Conservation (phyloP, 2,797 vertebrate genomes). For the Chaunax sp. region DNA sequence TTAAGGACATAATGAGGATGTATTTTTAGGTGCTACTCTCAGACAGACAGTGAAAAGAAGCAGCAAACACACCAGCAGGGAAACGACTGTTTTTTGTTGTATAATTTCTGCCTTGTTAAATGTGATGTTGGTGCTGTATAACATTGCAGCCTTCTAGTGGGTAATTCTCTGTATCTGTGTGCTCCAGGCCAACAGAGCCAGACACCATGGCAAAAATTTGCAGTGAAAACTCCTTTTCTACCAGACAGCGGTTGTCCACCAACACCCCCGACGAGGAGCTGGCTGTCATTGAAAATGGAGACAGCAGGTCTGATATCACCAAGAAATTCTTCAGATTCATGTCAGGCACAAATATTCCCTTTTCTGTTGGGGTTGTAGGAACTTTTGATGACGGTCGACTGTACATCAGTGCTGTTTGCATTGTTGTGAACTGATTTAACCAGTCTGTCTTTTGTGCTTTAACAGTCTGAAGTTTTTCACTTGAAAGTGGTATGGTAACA, state of each 20-base stretch:
- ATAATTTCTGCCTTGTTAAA: not conserved
- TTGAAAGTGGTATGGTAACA: not conserved
- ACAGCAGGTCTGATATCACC: slow-evolving; percentile 83
- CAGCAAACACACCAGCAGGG: slow-evolving; percentile 30
- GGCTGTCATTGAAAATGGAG: slow-evolving; percentile 85
- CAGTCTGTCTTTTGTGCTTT: too few relatives aligned
- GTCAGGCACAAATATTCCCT: too few relatives aligned
- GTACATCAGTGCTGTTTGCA: too few relatives aligned
- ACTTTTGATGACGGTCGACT: too few relatives aligned
- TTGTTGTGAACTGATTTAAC: too few relatives aligned
- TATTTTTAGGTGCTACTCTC: slow-evolving; percentile 76
- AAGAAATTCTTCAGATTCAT: not conserved
- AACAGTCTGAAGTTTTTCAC: too few relatives aligned
- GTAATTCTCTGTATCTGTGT: slow-evolving; percentile 59
- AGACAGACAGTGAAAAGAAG: slow-evolving; percentile 55
- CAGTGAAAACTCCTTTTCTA: slow-evolving; percentile 83
- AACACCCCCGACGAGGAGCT: slow-evolving; percentile 82
- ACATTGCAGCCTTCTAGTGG: not conserved
- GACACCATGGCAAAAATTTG: slow-evolving; percentile 80
- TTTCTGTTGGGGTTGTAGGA: too few relatives aligned
- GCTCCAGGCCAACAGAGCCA: slow-evolving; percentile 46
- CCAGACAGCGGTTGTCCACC: slow-evolving; percentile 65
- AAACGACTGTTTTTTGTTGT: not conserved
- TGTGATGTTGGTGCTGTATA: not conserved
- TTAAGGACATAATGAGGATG: slow-evolving; percentile 74